These are phyloP conservation scores for Sebastes oblongus DNA, from an alignment of 2,797 vertebrate species.

Conservation along the genomic window DNA sequence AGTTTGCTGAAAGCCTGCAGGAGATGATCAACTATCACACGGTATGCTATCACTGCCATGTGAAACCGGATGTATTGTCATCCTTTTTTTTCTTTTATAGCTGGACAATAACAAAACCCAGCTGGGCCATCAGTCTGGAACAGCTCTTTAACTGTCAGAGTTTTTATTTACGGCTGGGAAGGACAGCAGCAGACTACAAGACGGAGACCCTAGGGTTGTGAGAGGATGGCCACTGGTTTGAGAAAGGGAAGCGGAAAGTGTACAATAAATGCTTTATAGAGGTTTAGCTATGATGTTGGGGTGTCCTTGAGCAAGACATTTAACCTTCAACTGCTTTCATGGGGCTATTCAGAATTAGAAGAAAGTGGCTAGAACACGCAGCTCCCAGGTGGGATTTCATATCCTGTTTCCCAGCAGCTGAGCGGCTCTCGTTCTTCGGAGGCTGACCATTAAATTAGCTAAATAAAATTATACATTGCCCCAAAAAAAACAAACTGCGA, in stretches of 20 bases:
- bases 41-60: conserved; percentile 79
- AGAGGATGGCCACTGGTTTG: not conserved
- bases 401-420: too few species aligned
- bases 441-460: too few species aligned
- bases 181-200: not conserved
- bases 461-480: too few species aligned
- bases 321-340: not conserved
- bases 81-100: not conserved
- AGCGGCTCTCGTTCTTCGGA: too few species aligned
- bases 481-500: too few species aligned
- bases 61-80: conserved; percentile 48
- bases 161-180: conserved; percentile 40
- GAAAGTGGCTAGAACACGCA: not conserved
- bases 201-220: not conserved
- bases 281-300: not conserved
- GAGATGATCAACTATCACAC: conserved; percentile 99
- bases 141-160: conserved; percentile 23
- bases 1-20: conserved; percentile 95
- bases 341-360: not conserved
- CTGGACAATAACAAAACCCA: conserved; percentile 46
- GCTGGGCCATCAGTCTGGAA: conserved; percentile 2
- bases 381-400: not conserved
- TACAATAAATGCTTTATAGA: not conserved
- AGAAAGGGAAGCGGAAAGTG: not conserved
- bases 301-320: not conserved